A percentile compares a stretch with the other conserved stretches of the same genome.
phyloP scores from a whole-genome alignment of 2,888 invertebrate genomes.

The Dicycla oo region DNA sequence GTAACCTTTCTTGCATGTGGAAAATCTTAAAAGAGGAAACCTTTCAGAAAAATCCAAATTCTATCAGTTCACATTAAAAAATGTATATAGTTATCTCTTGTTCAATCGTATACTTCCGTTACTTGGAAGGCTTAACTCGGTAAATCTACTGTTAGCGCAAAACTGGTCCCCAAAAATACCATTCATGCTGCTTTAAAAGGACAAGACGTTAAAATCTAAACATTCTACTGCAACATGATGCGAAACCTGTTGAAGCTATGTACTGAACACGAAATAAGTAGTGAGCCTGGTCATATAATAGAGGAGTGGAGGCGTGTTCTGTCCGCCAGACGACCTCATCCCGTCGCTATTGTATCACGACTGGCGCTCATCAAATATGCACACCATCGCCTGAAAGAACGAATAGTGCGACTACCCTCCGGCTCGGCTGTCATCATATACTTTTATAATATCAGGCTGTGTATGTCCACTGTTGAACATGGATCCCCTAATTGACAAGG shows the following conservation, averaged over 20 bases:
- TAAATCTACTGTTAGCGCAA: background rate
- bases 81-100: background rate
- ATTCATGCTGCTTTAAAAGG: constrained; percentile 4
- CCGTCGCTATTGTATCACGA: constrained; percentile 85
- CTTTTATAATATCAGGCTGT: constrained; percentile 36
- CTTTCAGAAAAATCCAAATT: constrained; percentile 24
- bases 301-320: constrained; percentile 74
- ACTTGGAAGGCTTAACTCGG: background rate
- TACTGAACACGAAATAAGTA: constrained; percentile 51
- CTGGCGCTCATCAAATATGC: constrained; percentile 88
- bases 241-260: constrained; percentile 55
- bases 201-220: constrained; percentile 2
- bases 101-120: background rate
- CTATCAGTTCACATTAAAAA: constrained; percentile 1
- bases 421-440: constrained; percentile 34
- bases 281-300: constrained; percentile 63
- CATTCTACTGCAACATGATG: constrained; percentile 24
- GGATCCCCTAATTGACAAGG: constrained; percentile 23
- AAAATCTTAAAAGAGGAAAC: constrained; percentile 9
- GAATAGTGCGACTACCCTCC: constrained; percentile 67
- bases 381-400: constrained; percentile 85
- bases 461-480: constrained; percentile 24
- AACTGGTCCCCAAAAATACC: background rate
- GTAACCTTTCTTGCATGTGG: background rate
- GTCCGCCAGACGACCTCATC: constrained; percentile 87